Evolutionary conservation across 1,140 invertebrate genomes (phyloP).

Genomic region (Tetramorium parvispinum): DNA sequence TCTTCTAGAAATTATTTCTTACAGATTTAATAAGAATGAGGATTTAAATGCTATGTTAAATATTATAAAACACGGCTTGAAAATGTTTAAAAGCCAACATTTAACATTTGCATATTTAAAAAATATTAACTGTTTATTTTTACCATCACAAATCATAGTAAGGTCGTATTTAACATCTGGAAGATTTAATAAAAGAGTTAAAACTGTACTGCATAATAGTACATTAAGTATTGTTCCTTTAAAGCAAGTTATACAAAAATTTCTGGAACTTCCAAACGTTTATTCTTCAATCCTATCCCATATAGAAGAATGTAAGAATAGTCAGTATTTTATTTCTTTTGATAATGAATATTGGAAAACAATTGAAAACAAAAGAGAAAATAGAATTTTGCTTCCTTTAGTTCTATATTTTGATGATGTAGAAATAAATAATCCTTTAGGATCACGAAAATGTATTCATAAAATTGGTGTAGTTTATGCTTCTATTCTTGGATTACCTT

Average conservation of each 20-base stretch:
- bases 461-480: not conserved
- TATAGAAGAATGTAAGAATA: not conserved
- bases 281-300: not conserved
- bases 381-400: not conserved
- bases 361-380: not conserved
- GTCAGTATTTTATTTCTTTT: not conserved
- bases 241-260: not conserved
- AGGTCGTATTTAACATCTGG: not conserved
- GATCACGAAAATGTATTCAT: not conserved
- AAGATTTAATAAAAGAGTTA: not conserved
- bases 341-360: not conserved
- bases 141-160: not conserved
- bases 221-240: not conserved
- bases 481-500: slow-evolving; percentile 2
- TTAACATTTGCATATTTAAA: not conserved
- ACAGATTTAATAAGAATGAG: not conserved
- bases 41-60: not conserved
- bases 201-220: not conserved
- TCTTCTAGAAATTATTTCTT: not conserved
- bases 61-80: not conserved
- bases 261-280: not conserved
- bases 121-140: not conserved
- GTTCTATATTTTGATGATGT: not conserved
- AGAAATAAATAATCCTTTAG: slow-evolving; percentile 23
- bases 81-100: not conserved